Percentiles rank a stretch among this genome's conserved stretches.
These are phyloP conservation scores for Margaritifera margaritifera DNA, from an alignment of 2,888 invertebrate species.

Conservation along the genomic window DNA sequence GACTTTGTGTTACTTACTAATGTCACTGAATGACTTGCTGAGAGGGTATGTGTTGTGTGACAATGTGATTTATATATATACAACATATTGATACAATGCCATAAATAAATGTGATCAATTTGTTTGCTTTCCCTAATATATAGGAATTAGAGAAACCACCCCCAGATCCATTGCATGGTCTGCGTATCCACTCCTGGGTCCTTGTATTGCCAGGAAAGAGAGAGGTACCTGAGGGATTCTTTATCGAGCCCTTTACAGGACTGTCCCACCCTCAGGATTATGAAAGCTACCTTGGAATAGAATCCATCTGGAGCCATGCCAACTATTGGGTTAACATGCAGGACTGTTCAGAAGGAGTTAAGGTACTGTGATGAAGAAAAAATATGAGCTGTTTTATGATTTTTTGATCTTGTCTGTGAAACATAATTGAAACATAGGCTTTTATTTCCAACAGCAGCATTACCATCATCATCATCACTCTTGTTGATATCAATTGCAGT, in stretches of 20 bases:
- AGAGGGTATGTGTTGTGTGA: too few relatives aligned
- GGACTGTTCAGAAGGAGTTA: constrained; percentile 72
- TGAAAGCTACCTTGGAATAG: constrained; percentile 83
- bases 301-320: constrained; percentile 88
- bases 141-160: constrained; percentile 71
- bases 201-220: constrained; percentile 79
- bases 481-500: too few relatives aligned
- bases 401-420: too few relatives aligned
- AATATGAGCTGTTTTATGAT: too few relatives aligned
- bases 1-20: too few relatives aligned
- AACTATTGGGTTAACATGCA: constrained; percentile 80
- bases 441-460: too few relatives aligned
- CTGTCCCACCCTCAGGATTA: constrained; percentile 76
- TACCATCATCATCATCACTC: too few relatives aligned
- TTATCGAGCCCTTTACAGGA: constrained; percentile 90
- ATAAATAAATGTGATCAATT: not conserved
- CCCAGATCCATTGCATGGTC: constrained; percentile 70
- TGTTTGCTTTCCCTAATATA: not conserved
- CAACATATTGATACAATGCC: not conserved
- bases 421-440: too few relatives aligned
- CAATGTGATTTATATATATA: too few relatives aligned
- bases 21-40: too few relatives aligned
- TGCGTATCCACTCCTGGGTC: constrained; percentile 86
- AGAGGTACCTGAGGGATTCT: constrained; percentile 80
- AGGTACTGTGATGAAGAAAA: constrained; percentile 42